Base-by-base conservation (phyloP, 1,140 invertebrate genomes). In the Zophobas morio region DNA sequence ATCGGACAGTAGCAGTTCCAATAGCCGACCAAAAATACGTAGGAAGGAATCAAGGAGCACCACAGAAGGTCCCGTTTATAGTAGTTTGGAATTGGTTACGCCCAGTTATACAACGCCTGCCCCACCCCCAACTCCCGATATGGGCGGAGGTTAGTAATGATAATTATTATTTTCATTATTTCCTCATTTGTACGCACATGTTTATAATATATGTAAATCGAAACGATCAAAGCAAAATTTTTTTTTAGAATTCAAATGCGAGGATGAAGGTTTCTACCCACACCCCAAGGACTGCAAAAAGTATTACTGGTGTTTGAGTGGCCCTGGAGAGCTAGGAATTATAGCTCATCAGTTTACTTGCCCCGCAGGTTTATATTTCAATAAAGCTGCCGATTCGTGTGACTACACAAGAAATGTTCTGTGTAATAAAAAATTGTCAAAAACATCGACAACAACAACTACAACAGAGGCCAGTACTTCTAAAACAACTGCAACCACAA, bases 281-380 rank as follows among this genome's bases (percentile, higher is more conserved):
- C 96, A 98, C 87, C 96, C 96, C 0, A 90, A 94, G 40, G 96
- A 97, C 84, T 98, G 96, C 86, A 96, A 96, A 84, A 97, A 97
- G 84, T 98, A 98, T 82, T 98, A 96, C 86, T 97, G 96, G 96
- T 98, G 96, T 86, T 87, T 98, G 53, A 95, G 94, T 82, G 96
- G 96, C 1, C 94, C 95, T 0, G 94, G 95, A 2, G 94, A 96
- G 78, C 88, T 96, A 37, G 96, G 96, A 54, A 93, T 97, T 54
- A 95, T 98, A 32, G 95, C 96, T 4, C 96, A 98, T 88, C 94
- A 96, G 82, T 98, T 98, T 83, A 97, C 95, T 1, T 98, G 96
- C 84, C 96, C 96, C 0, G 95, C 95, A 73, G 95, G 95, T 49
- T 87, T 98, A 20, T 95, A 93, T 83, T 98, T 98, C 87, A 98